These are phyloP conservation scores for Symphodus melops DNA, from an alignment of 2,113 vertebrate species.

Conservation along the genomic window DNA sequence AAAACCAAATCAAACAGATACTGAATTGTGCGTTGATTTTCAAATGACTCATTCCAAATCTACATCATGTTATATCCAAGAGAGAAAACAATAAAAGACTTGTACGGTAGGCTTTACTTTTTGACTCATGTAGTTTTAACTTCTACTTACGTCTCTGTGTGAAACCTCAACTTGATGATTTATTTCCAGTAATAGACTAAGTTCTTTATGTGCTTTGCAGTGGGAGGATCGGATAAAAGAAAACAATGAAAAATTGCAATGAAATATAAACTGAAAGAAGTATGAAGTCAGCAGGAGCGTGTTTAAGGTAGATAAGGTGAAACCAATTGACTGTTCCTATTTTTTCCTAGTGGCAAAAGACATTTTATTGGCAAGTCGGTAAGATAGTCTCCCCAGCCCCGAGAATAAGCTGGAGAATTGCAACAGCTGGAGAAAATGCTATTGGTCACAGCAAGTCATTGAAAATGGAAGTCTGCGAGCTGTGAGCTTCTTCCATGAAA, in stretches of 20 bases:
- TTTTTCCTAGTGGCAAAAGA: constrained; percentile 73
- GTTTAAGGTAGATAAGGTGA: constrained; percentile 82
- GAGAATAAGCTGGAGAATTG: constrained; percentile 76
- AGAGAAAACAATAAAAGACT: constrained; percentile 7
- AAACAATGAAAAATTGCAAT: constrained; percentile 61
- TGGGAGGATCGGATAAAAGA: constrained; percentile 13
- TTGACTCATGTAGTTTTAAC: neutral
- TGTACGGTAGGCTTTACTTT: neutral
- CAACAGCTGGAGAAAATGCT: constrained; percentile 77
- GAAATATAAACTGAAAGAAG: constrained; percentile 59
- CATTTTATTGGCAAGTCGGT: constrained; percentile 78
- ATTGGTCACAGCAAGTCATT: constrained; percentile 78
- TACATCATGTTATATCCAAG: neutral
- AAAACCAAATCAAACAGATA: constrained; percentile 21
- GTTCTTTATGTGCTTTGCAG: constrained; percentile 18
- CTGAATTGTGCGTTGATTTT: constrained; percentile 18
- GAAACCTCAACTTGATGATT: constrained; percentile 20
- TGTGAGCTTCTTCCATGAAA: constrained; percentile 70
- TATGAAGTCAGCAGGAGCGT: constrained; percentile 76
- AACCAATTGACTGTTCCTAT: constrained; percentile 76
- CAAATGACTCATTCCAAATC: constrained; percentile 9
- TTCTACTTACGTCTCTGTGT: constrained; percentile 1
- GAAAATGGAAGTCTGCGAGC: constrained; percentile 70
- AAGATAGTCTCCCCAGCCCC: constrained; percentile 69
- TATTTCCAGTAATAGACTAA: constrained; percentile 44